A percentile compares a stretch with the other conserved stretches of the same genome.
Evolutionary conservation across 2,113 vertebrate species (phyloP).

Genomic region (Candoia aspera): DNA sequence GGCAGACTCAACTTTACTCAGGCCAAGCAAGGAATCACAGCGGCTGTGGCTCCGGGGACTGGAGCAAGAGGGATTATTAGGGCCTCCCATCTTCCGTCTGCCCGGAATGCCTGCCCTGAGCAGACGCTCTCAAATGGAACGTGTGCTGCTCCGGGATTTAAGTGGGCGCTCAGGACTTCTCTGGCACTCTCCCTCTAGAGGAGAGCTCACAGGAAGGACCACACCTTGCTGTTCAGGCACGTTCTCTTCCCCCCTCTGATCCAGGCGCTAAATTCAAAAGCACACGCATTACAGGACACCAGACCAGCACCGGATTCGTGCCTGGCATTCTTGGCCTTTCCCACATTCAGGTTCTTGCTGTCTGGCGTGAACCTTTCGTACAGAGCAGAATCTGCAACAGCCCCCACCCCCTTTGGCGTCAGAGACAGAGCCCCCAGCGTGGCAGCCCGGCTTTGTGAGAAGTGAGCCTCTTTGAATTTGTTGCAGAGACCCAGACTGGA

Average conservation of each 20-base stretch:
- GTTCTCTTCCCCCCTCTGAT: no score
- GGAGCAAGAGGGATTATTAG: background rate
- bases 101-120: background rate
- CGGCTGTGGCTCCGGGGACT: background rate
- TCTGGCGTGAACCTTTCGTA: conserved; percentile 34
- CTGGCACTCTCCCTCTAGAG: background rate
- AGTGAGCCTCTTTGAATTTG: conserved; percentile 10
- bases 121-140: background rate
- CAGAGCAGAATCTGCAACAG: conserved; percentile 20
- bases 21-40: background rate
- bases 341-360: background rate
- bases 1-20: background rate
- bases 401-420: background rate
- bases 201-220: background rate
- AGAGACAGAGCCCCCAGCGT: background rate
- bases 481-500: background rate
- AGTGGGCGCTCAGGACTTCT: background rate
- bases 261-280: background rate
- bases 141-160: background rate
- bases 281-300: background rate
- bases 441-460: background rate
- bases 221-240: background rate
- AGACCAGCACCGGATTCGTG: background rate
- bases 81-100: background rate
- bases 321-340: conserved; percentile 30